These are phyloP conservation scores for Acinonyx jubatus DNA, from an alignment of 2,113 vertebrate species.

Conservation along the genomic window DNA sequence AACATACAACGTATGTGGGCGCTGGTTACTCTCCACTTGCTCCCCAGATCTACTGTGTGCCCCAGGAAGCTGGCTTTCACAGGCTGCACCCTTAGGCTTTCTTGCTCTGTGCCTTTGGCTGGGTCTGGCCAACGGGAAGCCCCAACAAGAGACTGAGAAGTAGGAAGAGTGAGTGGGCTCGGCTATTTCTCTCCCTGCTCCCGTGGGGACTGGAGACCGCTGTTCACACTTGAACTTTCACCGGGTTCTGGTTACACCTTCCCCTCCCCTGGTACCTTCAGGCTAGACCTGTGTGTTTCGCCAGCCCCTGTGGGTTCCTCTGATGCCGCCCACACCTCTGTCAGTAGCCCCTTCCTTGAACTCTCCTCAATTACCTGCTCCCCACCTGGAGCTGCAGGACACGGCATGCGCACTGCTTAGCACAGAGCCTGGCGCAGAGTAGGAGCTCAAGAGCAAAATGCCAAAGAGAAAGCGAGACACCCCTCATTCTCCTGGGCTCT, in stretches of 20 bases:
- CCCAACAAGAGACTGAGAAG: not conserved
- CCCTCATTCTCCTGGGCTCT: not conserved
- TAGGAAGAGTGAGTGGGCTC: not conserved
- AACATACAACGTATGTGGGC: fast-evolving
- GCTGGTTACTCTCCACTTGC: not conserved
- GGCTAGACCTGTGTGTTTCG: too few relatives aligned
- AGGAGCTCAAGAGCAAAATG: not conserved
- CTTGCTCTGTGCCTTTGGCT: not conserved
- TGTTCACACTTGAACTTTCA: not conserved
- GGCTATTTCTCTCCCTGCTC: not conserved
- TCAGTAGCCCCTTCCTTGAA: not conserved
- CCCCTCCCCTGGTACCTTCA: not conserved
- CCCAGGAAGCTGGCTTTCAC: not conserved
- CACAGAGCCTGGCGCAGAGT: not conserved
- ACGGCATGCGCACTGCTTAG: too few relatives aligned
- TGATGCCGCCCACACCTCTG: not conserved
- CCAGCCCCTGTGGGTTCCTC: not conserved
- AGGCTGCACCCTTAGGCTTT: not conserved
- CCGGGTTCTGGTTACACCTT: not conserved
- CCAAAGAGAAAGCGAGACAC: not conserved
- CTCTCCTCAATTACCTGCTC: not conserved
- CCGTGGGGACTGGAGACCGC: not conserved
- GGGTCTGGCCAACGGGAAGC: not conserved
- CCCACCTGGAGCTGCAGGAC: not conserved
- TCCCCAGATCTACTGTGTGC: not conserved